Base-by-base conservation (phyloP, 2,113 vertebrate genomes). In the Spermophilus dauricus region DNA sequence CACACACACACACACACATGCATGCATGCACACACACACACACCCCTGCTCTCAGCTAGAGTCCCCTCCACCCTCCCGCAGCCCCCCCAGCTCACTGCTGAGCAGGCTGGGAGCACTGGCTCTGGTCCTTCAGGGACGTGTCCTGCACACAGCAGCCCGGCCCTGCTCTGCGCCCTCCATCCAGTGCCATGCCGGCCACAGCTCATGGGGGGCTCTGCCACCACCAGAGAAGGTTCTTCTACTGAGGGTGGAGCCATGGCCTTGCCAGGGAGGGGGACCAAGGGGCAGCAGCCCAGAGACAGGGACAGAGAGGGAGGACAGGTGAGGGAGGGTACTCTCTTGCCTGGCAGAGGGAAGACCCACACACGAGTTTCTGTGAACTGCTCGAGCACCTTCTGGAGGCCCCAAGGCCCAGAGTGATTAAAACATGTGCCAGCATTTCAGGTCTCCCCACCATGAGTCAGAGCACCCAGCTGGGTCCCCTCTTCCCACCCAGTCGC, bases 351-450 rank as follows among this genome's bases (percentile, higher is more conserved):
- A 87, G n/a, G 26, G 7, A 56, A 73, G 48, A 56, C n/a, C 26
- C 51, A 32, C 34, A 8, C 42, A 1, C 13, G 10, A 20, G 30
- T 56, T 63, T 24, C 30, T 76, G 16, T 16, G 70, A 58, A 3
- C 69, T 24, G 9, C 32, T 51, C 65, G 4, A 37, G 45, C 45
- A n/a, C 32, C 84, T 26, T 51, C n/a, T 32, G 70, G n/a, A 58
- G 17, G 86, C 65, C 69, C 28, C 1, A 2, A 58, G 24, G 24
- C 28, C 85, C 11, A 53, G 65, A 37, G 0, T 4, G 4, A 56
- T 51, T 17, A 32, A 32, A 37, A 2, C 63, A 7, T 0, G 0
- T n/a, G 20, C 45, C 48, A 11, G 5, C n/a, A 28, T 16, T 9
- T n/a, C 14, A 3, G 45, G 51, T 34, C 53, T 78, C 28, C 51